These are phyloP conservation scores for Brevipalpus yothersi DNA, from an alignment of 1,140 invertebrate species.

Conservation along the genomic window DNA sequence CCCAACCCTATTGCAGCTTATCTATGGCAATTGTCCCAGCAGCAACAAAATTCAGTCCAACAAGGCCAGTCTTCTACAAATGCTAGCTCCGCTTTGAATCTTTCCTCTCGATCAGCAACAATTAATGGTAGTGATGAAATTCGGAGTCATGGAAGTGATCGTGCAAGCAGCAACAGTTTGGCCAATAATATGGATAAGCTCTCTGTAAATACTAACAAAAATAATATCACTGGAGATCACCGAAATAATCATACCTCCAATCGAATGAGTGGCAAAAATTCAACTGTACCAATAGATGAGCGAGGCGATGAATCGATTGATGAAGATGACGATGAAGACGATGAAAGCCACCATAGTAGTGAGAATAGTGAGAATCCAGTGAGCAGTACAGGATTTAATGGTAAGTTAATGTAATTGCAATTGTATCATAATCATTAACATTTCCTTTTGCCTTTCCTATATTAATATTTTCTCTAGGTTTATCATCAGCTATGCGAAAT, in stretches of 20 bases:
- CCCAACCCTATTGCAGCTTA: conserved; percentile 9
- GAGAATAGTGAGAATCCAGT: conserved; percentile 6
- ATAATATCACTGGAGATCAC: neutral
- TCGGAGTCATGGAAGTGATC: neutral
- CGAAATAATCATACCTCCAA: neutral
- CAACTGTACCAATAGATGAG: neutral
- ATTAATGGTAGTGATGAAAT: neutral
- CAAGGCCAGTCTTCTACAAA: neutral
- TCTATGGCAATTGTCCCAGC: conserved; percentile 9
- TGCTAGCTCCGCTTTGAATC: neutral
- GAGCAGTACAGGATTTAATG: conserved; percentile 5
- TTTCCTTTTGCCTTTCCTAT: neutral
- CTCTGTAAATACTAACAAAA: neutral
- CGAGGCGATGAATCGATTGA: conserved; percentile 6
- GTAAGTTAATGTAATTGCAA: neutral
- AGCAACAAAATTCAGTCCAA: conserved; percentile 8
- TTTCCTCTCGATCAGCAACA: neutral
- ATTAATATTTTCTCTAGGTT: neutral
- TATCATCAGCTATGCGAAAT: neutral
- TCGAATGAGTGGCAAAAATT: neutral
- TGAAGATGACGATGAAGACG: conserved; percentile 7
- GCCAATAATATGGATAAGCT: neutral
- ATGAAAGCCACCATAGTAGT: conserved; percentile 4
- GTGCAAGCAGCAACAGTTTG: too few species aligned
- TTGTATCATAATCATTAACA: too few species aligned